These are phyloP conservation scores for Parauchenoglanis punctatus DNA, from an alignment of 2,797 vertebrate species.

Conservation along the genomic window DNA sequence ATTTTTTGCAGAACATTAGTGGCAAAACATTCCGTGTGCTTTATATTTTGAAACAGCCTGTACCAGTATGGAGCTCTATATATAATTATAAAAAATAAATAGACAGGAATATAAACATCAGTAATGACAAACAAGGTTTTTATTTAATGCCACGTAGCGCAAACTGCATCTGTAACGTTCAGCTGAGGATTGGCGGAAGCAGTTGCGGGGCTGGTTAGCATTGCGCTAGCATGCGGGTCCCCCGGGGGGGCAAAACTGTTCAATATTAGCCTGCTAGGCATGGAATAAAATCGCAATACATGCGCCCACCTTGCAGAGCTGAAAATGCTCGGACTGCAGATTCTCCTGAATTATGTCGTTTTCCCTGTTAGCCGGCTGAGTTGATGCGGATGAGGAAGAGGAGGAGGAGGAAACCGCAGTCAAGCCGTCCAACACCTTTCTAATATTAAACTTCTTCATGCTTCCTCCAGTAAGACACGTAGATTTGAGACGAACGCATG, in stretches of 20 bases:
- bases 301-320: slow-evolving; percentile 96
- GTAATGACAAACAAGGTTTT: background rate
- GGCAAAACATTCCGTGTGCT: background rate
- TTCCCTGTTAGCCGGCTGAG: slow-evolving; percentile 83
- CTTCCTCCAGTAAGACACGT: slow-evolving; percentile 56
- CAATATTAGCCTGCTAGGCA: background rate
- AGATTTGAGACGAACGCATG: slow-evolving; percentile 52
- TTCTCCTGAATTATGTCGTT: slow-evolving; percentile 90
- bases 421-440: slow-evolving; percentile 98
- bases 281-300: background rate
- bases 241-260: background rate
- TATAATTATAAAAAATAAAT: background rate
- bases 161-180: background rate
- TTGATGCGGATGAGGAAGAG: slow-evolving; percentile 84
- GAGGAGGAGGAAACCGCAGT: slow-evolving; percentile 90
- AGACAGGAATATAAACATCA: background rate
- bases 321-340: slow-evolving; percentile 96
- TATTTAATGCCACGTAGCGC: background rate
- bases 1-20: background rate
- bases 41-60: background rate
- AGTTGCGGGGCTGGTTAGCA: slow-evolving; percentile 23
- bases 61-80: background rate
- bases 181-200: slow-evolving; percentile 34
- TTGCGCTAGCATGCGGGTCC: slow-evolving; percentile 54
- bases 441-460: slow-evolving; percentile 99